Base-by-base conservation (phyloP, 2,888 invertebrate genomes). In the Drosophila dives region DNA sequence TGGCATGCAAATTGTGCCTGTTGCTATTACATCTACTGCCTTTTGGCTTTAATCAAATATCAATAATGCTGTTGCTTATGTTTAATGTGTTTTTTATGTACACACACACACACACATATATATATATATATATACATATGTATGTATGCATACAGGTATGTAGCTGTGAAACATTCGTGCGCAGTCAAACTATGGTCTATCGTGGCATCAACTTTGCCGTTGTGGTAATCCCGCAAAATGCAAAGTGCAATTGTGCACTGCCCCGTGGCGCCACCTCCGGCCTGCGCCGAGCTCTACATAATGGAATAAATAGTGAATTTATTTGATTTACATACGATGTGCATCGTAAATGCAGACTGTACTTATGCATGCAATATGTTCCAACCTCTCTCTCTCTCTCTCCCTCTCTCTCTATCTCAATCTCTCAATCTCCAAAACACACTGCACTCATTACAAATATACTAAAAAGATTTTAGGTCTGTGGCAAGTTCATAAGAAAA, bases 41-140 rank as follows among this genome's bases (percentile, higher is more conserved):
- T 38, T n/a, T 12, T 38, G 55, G 72, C 55, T 84, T 77, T 80
- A 80, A 75, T 73, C 86, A 83, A 85, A 83, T 82, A 85, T 80
- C 80, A 83, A 83, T 80, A 80, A 72, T 53, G 67, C 29, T 55
- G 55, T 29, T 55, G 38, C 55, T 38, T 55, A 29, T n/a, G 55
- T 55, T 38, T 38, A 38, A 38, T 38, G n/a, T 55, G 38, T 29
- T 55, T 40, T 29, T 23, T 20, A 23, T 23, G 23, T 45, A 23
- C 12, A 20, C 20, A 15, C 20, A 20, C 3, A 23, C 29, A 29
- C 29, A 29, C 29, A 29, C 29, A 29, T 29, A 5, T 5, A 42
- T 3, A 20, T 45, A 20, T 20, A 1, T 20, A 20, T 1, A 17
- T 36, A 15, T 15, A 6, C 8, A 38, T 4, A 23, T 45, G 20